phyloP scores from a whole-genome alignment of 2,797 vertebrate species.

The Anguilla megastoma region DNA sequence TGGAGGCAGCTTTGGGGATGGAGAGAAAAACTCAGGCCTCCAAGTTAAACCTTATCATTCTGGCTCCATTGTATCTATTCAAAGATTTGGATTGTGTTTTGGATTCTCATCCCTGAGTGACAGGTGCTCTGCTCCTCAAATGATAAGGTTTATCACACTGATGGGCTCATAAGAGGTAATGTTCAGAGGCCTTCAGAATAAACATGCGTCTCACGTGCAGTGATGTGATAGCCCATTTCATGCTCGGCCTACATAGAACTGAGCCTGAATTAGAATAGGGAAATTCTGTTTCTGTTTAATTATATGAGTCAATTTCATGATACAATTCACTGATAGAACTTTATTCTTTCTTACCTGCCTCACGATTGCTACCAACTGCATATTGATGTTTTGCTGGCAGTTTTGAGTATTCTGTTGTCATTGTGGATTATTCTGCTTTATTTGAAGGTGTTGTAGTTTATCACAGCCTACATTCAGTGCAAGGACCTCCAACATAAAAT shows the following conservation, averaged over 20 bases:
- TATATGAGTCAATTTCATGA: not conserved
- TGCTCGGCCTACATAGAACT: not conserved
- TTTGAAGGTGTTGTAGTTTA: slow-evolving; percentile 18
- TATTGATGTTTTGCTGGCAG: not conserved
- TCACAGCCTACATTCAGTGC: slow-evolving; percentile 10
- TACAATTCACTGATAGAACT: not conserved
- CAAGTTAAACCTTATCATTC: slow-evolving; percentile 20
- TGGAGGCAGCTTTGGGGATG: slow-evolving; percentile 10
- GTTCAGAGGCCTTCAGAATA: slow-evolving; percentile 45
- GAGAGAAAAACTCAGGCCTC: not conserved
- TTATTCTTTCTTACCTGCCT: not conserved
- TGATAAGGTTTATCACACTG: slow-evolving; percentile 70
- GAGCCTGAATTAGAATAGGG: not conserved
- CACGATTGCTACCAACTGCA: not conserved
- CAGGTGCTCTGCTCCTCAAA: slow-evolving; percentile 61
- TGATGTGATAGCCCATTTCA: not conserved
- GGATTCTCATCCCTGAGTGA: slow-evolving; percentile 41
- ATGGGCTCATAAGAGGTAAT: slow-evolving; percentile 48
- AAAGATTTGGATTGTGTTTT: not conserved
- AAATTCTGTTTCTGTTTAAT: not conserved
- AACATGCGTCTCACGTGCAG: slow-evolving; percentile 39
- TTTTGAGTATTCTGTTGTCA: slow-evolving; percentile 1
- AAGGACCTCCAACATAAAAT: slow-evolving; percentile 28
- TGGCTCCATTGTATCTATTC: slow-evolving; percentile 23
- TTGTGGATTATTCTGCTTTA: not conserved